These are phyloP conservation scores for Monodelphis domestica DNA, from an alignment of 2,797 vertebrate species.

Conservation along the genomic window DNA sequence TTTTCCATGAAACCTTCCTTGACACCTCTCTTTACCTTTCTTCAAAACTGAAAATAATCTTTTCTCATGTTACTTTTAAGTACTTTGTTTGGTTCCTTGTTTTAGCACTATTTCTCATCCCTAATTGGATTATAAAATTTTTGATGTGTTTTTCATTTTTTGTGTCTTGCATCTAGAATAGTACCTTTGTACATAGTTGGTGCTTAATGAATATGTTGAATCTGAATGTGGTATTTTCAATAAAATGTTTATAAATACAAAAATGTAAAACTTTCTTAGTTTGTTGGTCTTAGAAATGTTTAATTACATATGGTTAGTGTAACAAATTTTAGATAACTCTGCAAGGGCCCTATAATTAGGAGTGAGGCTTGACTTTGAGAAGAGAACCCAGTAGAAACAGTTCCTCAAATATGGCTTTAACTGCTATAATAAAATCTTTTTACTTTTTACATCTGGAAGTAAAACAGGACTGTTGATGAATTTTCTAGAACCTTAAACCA, in stretches of 20 bases:
- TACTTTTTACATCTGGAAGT: not conserved
- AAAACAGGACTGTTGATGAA: not conserved
- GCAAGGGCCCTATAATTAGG: not conserved
- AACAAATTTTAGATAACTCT: not conserved
- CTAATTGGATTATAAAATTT: not conserved
- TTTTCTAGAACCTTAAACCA: not conserved
- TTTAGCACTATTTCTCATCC: not conserved
- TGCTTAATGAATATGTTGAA: not conserved
- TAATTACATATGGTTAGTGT: not conserved
- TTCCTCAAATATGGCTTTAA: not conserved
- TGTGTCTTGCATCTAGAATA: not conserved
- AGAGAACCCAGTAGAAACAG: not conserved
- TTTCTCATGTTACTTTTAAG: not conserved
- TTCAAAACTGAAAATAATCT: not conserved
- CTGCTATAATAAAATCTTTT: slow-evolving; percentile 27
- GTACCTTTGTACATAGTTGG: not conserved
- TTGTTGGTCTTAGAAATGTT: not conserved
- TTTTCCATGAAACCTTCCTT: not conserved
- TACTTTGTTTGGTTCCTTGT: not conserved
- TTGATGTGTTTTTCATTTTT: not conserved
- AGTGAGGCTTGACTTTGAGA: not conserved
- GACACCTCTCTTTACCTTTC: not conserved
- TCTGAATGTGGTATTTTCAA: not conserved
- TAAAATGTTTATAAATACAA: not conserved
- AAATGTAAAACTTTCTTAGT: not conserved